Conservation (phyloP, 2,888 invertebrate genomes). For the Lasioglossum villosulum region DNA sequence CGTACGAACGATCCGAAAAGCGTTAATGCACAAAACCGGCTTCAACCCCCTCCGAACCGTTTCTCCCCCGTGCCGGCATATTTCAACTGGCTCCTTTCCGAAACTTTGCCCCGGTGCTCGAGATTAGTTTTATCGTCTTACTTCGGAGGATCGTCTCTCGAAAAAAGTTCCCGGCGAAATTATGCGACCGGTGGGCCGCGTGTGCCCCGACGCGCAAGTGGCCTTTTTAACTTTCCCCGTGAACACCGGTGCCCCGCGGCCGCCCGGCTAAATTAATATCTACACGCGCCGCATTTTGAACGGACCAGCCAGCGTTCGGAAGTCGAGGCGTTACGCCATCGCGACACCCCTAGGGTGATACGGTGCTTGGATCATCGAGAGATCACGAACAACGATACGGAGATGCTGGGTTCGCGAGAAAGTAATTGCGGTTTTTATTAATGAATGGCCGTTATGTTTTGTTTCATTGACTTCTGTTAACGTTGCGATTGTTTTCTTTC, state of each 20-base stretch:
- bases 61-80: constrained; percentile 15
- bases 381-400: too few species aligned
- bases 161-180: constrained; percentile 55
- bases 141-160: constrained; percentile 34
- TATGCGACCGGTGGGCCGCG: constrained; percentile 42
- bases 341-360: neutral
- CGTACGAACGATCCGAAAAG: constrained; percentile 40
- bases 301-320: neutral
- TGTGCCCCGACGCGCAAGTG: constrained; percentile 37
- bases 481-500: too few species aligned
- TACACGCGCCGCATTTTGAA: constrained; percentile 48
- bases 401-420: too few species aligned
- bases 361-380: neutral
- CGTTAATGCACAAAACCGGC: constrained; percentile 51
- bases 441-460: too few species aligned
- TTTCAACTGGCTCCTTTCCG: constrained; percentile 39
- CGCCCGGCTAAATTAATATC: constrained; percentile 56
- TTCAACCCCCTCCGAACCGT: neutral
- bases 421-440: too few species aligned
- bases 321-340: too few species aligned
- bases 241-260: constrained; percentile 1
- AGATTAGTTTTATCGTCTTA: constrained; percentile 59
- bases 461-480: too few species aligned
- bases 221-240: constrained; percentile 42
- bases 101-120: constrained; percentile 48